Conservation (phyloP, 2,888 invertebrate species). For the Horisme vitalbata region DNA sequence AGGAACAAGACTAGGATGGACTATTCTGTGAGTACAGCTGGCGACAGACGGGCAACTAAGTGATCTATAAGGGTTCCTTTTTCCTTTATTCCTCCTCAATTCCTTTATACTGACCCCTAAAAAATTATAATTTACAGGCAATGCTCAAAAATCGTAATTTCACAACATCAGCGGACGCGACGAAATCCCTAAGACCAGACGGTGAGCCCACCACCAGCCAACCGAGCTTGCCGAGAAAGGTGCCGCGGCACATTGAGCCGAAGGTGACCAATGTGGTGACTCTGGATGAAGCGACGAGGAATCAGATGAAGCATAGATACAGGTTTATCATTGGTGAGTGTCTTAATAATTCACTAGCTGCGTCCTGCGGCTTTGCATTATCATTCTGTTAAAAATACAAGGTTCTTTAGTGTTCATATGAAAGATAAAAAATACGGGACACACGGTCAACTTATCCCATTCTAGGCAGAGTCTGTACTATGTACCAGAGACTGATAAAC, state of each 20-base stretch:
- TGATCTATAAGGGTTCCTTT: too few relatives aligned
- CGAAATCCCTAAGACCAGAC: constrained; percentile 58
- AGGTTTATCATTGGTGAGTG: constrained; percentile 75
- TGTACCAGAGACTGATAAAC: too few relatives aligned
- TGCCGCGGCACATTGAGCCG: constrained; percentile 71
- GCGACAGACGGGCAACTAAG: too few relatives aligned
- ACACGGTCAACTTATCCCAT: too few relatives aligned
- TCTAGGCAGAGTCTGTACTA: too few relatives aligned
- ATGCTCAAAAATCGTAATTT: constrained; percentile 67
- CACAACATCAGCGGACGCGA: constrained; percentile 65
- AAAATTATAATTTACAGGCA: too few relatives aligned
- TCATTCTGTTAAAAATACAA: too few relatives aligned
- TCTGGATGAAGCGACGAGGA: constrained; percentile 74
- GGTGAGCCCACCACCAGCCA: constrained; percentile 30
- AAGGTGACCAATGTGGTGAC: constrained; percentile 63
- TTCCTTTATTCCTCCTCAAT: too few relatives aligned
- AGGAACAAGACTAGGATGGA: constrained; percentile 72
- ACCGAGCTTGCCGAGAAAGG: constrained; percentile 42
- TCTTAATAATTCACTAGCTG: background rate
- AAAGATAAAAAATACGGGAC: too few relatives aligned
- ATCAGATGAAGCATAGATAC: constrained; percentile 80
- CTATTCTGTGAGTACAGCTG: constrained; percentile 60
- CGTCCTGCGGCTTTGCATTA: too few relatives aligned
- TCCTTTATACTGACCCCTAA: too few relatives aligned
- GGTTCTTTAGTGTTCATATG: too few relatives aligned